A percentile compares a stretch with the other conserved stretches of the same genome.
Conservation (phyloP, 2,113 vertebrate genomes). For the Platysternon megacephalum region DNA sequence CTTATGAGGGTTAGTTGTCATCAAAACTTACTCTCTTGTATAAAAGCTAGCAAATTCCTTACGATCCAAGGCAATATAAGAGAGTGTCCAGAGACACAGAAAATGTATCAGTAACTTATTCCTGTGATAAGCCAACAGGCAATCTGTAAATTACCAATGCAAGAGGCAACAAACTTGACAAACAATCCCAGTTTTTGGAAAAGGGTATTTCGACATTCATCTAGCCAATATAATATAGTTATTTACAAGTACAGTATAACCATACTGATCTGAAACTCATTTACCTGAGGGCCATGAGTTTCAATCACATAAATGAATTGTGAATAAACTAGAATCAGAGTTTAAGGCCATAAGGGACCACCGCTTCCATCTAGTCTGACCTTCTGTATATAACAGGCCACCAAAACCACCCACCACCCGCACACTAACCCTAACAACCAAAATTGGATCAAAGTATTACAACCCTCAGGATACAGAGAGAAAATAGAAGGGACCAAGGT, state of each 20-base stretch:
- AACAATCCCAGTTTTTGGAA: neutral
- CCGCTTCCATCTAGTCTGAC: neutral
- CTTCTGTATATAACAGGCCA: neutral
- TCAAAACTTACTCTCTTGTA: neutral
- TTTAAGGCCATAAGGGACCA: neutral
- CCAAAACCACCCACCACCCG: neutral
- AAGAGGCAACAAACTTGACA: neutral
- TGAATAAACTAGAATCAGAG: slow-evolving; percentile 56
- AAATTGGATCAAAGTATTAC: neutral
- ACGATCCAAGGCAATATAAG: slow-evolving; percentile 9
- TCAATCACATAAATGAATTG: slow-evolving; percentile 59
- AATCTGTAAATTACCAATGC: neutral
- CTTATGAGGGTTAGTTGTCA: neutral
- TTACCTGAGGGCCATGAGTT: slow-evolving; percentile 37
- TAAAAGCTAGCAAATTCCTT: neutral
- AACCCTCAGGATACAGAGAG: neutral
- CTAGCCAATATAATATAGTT: slow-evolving; percentile 26
- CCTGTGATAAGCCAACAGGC: neutral
- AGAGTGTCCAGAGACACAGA: neutral
- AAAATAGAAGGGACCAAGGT: neutral
- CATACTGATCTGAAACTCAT: slow-evolving; percentile 52
- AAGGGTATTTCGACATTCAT: slow-evolving; percentile 4
- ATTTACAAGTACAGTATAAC: slow-evolving; percentile 48
- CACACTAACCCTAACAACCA: neutral
- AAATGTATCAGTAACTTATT: neutral